Base-by-base conservation (phyloP, 2,797 vertebrate species). In the Kryptopterus vitreolus region DNA sequence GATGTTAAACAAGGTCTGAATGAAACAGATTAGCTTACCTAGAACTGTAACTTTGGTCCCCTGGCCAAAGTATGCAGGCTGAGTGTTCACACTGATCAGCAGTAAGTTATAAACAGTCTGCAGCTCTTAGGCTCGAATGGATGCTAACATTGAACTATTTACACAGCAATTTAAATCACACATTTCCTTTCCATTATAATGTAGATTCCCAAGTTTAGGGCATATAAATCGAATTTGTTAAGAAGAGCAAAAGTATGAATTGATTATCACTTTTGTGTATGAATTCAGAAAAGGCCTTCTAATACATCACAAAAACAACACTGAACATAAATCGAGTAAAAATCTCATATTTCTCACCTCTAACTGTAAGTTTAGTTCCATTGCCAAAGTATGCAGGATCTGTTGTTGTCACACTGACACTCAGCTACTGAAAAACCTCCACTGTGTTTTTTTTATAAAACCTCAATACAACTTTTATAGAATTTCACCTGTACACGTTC, bases 11-110 rank as follows among this genome's bases (percentile, higher is more conserved):
- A 1, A 89, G 91, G 18, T 22, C 52, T 8, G 31, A 57, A 73
- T 73, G 38, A 58, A 74, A 59, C 55, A 84, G 3, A 55, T 58
- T 20, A 35, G 48, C 91, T 92, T 88, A 94, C 93, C 93, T 50
- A 90, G n/a, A 77, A 91, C 90, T 3, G 87, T 88, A 70, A 92
- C 86, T 63, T 79, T 88, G 13, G 89, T 91, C 84, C 90, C 92
- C 0, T 77, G 9, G 15, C 91, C 89, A 65, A 91, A 85, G 76
- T 29, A 80, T 82, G 91, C 85, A 85, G 88, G 46, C 85, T 74
- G 86, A 62, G 0, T 62, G 81, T 87, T 87, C 92, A 89, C 90
- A 92, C 88, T 87, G 84, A 71, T 85, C 83, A 63, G 84, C 75
- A 68, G 72, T 72, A 66, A 71, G 77, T 81, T 38, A 78, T 80